These are phyloP conservation scores for Anarhynchus alexandrinus DNA, from an alignment of 2,113 vertebrate species.

Conservation along the genomic window DNA sequence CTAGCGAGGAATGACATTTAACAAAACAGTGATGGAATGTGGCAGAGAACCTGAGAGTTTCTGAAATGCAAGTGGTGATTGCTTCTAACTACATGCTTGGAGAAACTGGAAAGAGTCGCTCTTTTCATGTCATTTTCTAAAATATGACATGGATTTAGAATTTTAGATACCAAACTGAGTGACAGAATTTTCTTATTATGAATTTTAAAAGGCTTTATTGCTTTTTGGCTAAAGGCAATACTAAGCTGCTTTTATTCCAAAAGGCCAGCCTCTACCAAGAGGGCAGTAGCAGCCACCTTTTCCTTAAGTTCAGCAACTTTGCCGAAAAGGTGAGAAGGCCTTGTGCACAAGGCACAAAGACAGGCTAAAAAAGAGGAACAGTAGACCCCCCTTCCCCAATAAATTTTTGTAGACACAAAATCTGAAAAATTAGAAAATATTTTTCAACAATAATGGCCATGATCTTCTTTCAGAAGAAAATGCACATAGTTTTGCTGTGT, in stretches of 20 bases:
- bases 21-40: not conserved
- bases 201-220: not conserved
- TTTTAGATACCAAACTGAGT: not conserved
- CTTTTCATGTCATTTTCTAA: not conserved
- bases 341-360: not conserved
- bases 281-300: not conserved
- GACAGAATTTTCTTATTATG: not conserved
- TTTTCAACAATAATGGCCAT: not conserved
- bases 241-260: not conserved
- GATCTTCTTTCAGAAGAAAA: not conserved
- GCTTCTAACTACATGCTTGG: not conserved
- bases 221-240: not conserved
- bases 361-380: not conserved
- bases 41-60: not conserved
- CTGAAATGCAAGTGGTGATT: not conserved
- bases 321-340: not conserved
- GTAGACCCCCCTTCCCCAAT: not conserved
- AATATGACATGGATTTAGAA: not conserved
- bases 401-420: not conserved
- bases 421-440: not conserved
- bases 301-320: not conserved
- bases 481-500: not conserved
- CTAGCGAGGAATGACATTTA: not conserved
- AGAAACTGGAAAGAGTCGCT: not conserved
- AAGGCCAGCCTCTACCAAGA: not conserved